Evolutionary conservation across 2,888 invertebrate genomes (phyloP), one percentile per base, ranked within the genome.

Genomic region (Artemia sinica): DNA sequence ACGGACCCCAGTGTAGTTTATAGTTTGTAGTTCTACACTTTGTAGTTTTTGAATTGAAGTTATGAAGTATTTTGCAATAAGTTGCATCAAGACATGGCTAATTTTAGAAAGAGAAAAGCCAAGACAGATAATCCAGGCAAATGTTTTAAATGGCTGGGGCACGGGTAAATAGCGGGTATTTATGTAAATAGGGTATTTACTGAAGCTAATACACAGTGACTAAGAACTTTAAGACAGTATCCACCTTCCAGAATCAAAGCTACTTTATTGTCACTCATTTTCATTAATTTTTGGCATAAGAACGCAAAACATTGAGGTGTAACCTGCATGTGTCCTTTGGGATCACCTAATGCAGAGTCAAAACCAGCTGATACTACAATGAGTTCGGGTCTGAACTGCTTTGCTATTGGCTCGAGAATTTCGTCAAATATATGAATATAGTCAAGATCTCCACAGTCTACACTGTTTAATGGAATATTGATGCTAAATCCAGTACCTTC

Each of bases 381-480:
- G 67, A 81, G 72, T 67, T 80, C 77, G 1, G 81, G 81, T 67
- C 73, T 72, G 73, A 77, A 81, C 78, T 80, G 74, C 65, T 74
- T 74, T 12, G 77, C 77, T 67, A 78, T 72, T 2, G 78, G 77
- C 8, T 78, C 72, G 8, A 80, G 73, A 14, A 80, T 69, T 66
- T 77, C 75, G 71, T 76, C 75, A 70, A 81, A 77, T 49, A 81
- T 77, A 5, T 80, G 77, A 68, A 82, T 72, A 73, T 81, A 82
- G 72, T 82, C 82, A 65, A 75, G 74, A 73, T 81, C 78, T 9
- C 76, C 77, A 73, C 79, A 75, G n/a, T 77, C 77, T 52, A 74
- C 77, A 77, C 79, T 76, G 73, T 82, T 81, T n/a, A 82, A 74
- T 8, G 82, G 81, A 11, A 82, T 75, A 73, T 82, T 82, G 49